These are phyloP conservation scores for Plestiodon gilberti DNA, from an alignment of 2,113 vertebrate species.

Conservation along the genomic window DNA sequence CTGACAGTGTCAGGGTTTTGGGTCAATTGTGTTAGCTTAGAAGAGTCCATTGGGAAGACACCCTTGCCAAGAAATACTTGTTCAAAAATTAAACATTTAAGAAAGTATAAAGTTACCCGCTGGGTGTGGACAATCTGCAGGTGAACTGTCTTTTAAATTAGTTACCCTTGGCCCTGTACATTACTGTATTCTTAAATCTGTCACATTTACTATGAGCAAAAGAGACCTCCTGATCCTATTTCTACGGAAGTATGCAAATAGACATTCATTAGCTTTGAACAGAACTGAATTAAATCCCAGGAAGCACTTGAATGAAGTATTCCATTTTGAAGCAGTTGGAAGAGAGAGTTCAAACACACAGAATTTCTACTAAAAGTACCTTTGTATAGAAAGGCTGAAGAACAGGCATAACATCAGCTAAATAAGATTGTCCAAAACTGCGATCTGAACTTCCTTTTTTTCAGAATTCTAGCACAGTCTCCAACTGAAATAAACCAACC, in stretches of 20 bases:
- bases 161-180: background rate
- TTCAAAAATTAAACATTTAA: background rate
- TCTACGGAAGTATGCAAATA: background rate
- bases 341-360: background rate
- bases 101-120: background rate
- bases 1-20: background rate
- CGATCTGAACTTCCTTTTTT: background rate
- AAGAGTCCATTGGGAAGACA: background rate
- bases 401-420: constrained; percentile 44
- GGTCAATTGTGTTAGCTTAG: background rate
- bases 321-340: constrained; percentile 55
- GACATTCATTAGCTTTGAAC: background rate
- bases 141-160: background rate
- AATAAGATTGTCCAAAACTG: constrained; percentile 31
- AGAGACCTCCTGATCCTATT: constrained; percentile 11
- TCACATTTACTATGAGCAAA: background rate
- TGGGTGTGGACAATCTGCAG: background rate
- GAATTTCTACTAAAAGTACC: constrained; percentile 36
- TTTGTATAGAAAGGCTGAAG: constrained; percentile 45
- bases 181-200: constrained; percentile 12
- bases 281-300: background rate
- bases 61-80: background rate
- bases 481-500: constrained; percentile 37
- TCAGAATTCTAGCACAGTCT: background rate
- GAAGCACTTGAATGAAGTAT: fast-evolving